A percentile compares a stretch with the other conserved stretches of the same genome.
Conservation (phyloP, 2,113 vertebrate genomes). For the Hemiprocne comata region DNA sequence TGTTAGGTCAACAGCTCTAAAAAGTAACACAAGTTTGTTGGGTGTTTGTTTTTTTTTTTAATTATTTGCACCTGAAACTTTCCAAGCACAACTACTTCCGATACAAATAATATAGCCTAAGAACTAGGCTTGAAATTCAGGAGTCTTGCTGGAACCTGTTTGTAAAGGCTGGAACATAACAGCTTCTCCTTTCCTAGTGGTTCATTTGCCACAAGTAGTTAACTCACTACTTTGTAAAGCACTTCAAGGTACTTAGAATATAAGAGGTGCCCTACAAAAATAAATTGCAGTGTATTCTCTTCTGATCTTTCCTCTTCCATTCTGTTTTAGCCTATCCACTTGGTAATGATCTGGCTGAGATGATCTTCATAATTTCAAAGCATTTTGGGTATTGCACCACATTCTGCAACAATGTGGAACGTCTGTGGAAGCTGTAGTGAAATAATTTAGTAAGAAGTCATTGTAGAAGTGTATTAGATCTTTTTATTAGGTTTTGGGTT, state of each 20-base stretch:
- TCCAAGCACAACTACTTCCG: not conserved
- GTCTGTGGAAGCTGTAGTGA: not conserved
- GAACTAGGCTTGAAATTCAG: not conserved
- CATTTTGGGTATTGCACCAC: not conserved
- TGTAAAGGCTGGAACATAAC: not conserved
- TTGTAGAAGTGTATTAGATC: not conserved
- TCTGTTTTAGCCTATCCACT: not conserved
- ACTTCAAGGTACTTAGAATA: not conserved
- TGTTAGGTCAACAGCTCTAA: not conserved
- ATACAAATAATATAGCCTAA: not conserved
- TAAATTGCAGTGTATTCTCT: not conserved
- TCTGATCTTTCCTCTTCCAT: not conserved
- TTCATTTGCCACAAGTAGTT: not conserved
- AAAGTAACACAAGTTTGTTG: not conserved
- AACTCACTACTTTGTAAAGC: slow-evolving; percentile 3
- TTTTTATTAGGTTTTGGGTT: not conserved
- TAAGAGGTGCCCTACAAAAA: not conserved
- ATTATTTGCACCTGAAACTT: slow-evolving; percentile 6
- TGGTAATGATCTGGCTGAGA: not conserved
- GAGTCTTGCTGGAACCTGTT: not conserved
- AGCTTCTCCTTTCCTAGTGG: not conserved
- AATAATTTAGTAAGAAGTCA: not conserved
- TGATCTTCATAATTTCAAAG: not conserved
- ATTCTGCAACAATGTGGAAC: not conserved
- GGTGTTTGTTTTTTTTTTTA: not conserved